Percentiles rank a stretch among this genome's conserved stretches.
phyloP scores from a whole-genome alignment of 2,888 invertebrate species.

The Tinea pellionella region DNA sequence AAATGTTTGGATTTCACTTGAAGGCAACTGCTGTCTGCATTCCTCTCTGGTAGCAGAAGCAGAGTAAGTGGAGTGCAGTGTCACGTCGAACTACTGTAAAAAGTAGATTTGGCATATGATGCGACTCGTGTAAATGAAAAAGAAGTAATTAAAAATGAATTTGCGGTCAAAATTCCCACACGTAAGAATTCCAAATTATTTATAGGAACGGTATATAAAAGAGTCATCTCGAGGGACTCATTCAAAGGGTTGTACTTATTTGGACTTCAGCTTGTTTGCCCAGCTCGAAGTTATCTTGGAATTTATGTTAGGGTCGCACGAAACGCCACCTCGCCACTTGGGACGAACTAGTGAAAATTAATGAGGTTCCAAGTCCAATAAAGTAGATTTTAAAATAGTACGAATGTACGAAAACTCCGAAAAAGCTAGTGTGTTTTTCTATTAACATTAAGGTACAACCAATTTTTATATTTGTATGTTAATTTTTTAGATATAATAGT shows the following conservation, averaged over 20 bases:
- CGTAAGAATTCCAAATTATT: constrained; percentile 11
- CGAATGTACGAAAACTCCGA: neutral
- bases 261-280: constrained; percentile 48
- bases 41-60: no score
- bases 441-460: neutral
- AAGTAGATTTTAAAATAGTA: constrained; percentile 4
- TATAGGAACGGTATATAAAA: constrained; percentile 9
- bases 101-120: no score
- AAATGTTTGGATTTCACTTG: no score
- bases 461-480: no score
- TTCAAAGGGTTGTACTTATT: constrained; percentile 53
- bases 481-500: no score
- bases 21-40: no score
- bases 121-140: neutral
- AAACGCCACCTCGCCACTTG: constrained; percentile 31
- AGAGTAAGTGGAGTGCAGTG: no score
- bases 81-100: no score
- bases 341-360: constrained; percentile 54
- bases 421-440: neutral
- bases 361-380: constrained; percentile 31
- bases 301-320: constrained; percentile 55
- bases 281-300: constrained; percentile 47
- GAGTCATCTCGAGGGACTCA: constrained; percentile 43
- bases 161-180: neutral
- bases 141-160: neutral